These are phyloP conservation scores for Coelogynopora nodosa DNA, from an alignment of 2,888 invertebrate species.

Conservation along the genomic window DNA sequence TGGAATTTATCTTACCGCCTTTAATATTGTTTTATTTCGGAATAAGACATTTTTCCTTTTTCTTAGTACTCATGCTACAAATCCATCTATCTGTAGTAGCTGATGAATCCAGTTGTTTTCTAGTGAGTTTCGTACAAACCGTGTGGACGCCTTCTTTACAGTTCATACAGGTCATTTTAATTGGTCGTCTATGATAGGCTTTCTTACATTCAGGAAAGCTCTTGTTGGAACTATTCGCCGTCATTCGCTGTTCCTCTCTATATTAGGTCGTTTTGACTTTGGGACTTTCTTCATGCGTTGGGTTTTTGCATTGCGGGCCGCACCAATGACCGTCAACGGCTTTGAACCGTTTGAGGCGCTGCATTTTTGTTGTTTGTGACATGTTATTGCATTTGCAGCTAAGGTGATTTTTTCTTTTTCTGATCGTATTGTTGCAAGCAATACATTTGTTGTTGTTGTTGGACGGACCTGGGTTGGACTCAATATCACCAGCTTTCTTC, in stretches of 20 bases:
- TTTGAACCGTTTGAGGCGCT: not conserved
- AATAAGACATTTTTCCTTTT: not conserved
- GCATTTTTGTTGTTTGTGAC: not conserved
- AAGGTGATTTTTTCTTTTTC: not conserved
- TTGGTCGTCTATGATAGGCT: not conserved
- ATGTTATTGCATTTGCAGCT: not conserved
- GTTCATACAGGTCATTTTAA: not conserved
- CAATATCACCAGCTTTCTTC: not conserved
- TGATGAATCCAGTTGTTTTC: not conserved
- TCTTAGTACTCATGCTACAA: not conserved
- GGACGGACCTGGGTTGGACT: not conserved
- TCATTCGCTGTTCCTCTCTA: not conserved
- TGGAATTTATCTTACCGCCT: not conserved
- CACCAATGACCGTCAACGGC: not conserved
- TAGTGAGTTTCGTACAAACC: not conserved
- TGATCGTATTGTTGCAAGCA: not conserved
- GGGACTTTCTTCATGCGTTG: not conserved
- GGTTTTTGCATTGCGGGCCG: not conserved
- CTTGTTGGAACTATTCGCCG: not conserved
- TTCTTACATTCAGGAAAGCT: not conserved
- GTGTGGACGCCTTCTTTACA: slow-evolving; percentile 3
- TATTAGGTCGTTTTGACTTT: no score
- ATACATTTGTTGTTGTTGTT: not conserved
- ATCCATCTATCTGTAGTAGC: not conserved
- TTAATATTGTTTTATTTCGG: not conserved